Evolutionary conservation across 2,113 vertebrate species (phyloP).

Genomic region (Oryzias javanicus): DNA sequence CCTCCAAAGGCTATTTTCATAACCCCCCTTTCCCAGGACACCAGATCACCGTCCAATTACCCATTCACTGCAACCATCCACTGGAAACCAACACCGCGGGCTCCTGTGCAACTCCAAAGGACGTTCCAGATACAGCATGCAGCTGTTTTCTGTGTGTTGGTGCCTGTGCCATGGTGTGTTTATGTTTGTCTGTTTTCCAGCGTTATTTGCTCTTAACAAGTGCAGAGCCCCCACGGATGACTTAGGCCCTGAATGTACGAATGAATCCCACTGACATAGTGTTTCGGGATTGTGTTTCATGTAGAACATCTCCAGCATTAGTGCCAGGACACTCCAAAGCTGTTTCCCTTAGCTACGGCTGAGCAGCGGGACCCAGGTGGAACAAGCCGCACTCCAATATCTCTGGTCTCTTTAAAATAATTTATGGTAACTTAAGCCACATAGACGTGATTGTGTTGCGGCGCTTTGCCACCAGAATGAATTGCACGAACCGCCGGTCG

Average conservation of each 20-base stretch:
- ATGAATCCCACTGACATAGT: conserved; percentile 50
- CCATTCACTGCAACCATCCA: conserved; percentile 41
- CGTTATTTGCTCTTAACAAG: conserved; percentile 47
- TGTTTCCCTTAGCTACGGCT: conserved; percentile 30
- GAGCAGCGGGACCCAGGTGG: conserved; percentile 59
- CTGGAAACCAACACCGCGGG: conserved; percentile 61
- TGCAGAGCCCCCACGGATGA: conserved; percentile 33
- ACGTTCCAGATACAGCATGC: conserved; percentile 53
- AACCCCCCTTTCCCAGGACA: conserved; percentile 49
- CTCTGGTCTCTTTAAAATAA: conserved; percentile 48
- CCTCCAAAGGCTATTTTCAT: conserved; percentile 48
- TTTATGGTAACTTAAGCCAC: conserved; percentile 40
- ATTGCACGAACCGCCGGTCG: neutral
- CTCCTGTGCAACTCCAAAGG: conserved; percentile 40
- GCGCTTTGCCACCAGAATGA: conserved; percentile 15
- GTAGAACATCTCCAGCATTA: conserved; percentile 24
- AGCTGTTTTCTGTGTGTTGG: conserved; percentile 44
- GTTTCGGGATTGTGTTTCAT: conserved; percentile 47
- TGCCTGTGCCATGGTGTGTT: conserved; percentile 8
- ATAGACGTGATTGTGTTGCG: conserved; percentile 32
- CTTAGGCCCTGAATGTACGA: conserved; percentile 25
- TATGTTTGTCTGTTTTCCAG: conserved; percentile 14
- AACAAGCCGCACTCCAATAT: conserved; percentile 33
- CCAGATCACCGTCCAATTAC: conserved; percentile 61
- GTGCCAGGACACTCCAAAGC: conserved; percentile 18